Conservation (phyloP, 1,140 invertebrate genomes). For the Forficula auricularia region DNA sequence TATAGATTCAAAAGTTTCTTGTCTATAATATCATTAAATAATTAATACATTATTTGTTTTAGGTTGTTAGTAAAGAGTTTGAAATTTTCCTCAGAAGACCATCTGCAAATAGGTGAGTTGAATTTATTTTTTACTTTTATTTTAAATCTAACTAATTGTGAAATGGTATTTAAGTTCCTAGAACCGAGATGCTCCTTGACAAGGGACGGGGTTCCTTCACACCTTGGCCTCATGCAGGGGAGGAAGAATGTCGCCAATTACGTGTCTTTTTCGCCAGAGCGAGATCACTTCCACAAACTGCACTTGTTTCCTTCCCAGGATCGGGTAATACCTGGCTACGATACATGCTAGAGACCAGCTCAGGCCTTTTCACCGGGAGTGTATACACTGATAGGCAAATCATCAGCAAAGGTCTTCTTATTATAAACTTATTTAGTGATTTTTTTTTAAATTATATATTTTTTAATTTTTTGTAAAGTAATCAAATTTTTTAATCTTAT, state of each 20-base stretch:
- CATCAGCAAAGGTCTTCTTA: slow-evolving; percentile 14
- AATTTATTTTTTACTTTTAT: too few species aligned
- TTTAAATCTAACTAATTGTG: too few species aligned
- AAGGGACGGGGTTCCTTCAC: slow-evolving; percentile 3
- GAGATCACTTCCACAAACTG: slow-evolving; percentile 14
- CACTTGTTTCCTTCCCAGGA: slow-evolving; percentile 21
- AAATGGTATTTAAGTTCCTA: too few species aligned
- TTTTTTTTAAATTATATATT: background rate
- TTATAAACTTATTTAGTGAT: too few species aligned
- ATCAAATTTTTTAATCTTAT: background rate
- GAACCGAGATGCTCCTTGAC: slow-evolving; percentile 4
- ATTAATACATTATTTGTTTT: too few species aligned
- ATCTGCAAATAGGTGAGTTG: too few species aligned
- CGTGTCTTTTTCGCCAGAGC: slow-evolving; percentile 9
- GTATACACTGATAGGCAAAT: slow-evolving; percentile 18
- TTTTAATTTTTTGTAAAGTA: background rate
- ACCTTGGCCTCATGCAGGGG: slow-evolving; percentile 9
- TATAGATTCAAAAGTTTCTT: too few species aligned
- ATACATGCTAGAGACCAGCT: slow-evolving; percentile 21
- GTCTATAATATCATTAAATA: too few species aligned
- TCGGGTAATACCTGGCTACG: slow-evolving; percentile 25
- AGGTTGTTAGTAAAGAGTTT: too few species aligned
- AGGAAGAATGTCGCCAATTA: slow-evolving; percentile 7
- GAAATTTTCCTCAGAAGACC: too few species aligned
- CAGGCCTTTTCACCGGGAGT: slow-evolving; percentile 24